Base-by-base conservation (phyloP, 2,113 vertebrate genomes). In the Nyctibius bracteatus region DNA sequence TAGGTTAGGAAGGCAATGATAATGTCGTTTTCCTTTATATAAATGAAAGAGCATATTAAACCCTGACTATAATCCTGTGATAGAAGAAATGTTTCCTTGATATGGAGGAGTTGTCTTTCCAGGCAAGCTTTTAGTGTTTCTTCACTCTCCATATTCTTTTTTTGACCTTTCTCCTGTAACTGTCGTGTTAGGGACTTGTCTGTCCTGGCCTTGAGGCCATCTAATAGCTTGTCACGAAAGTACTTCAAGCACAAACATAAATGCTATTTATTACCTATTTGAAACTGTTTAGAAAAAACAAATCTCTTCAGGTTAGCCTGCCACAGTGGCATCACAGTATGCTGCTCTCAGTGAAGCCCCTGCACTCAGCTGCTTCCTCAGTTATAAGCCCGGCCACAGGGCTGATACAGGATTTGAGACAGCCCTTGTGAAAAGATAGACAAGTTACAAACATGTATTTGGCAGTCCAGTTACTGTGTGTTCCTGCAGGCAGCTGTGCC, bases 121-220 rank as follows among this genome's bases (percentile, higher is more conserved):
- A 28, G 30, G 24, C 20, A 43, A 44, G 37, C 22, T 77, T 59
- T 31, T 47, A 18, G 19, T 18, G 33, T 41, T 66, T 51, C 20
- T 84, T 81, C 2, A 2, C 18, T 80, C 10, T n/a, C 37, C 2
- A 0, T 33, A 17, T 37, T 55, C 7, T 31, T n/a, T 55, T 22
- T 72, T 33, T 66, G 46, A 46, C 55, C 28, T 72, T 85, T 81
- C 3, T 82, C 15, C 3, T 75, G 6, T 59, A 62, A 19, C 9
- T 1, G 0, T 31, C 43, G 2, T 33, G 2, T 54, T 51, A 54
- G 1, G 9, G 16, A 44, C 24, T 78, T 1, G 2, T 35, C 22
- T 86, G n/a, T 68, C 49, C n/a, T 88, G 58, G 30, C 49, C 14
- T 33, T 25, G 58, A 61, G 35, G 41, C 55, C 43, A 43, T 44